Conservation (phyloP, 1,140 invertebrate species). For the Ooceraea biroi region DNA sequence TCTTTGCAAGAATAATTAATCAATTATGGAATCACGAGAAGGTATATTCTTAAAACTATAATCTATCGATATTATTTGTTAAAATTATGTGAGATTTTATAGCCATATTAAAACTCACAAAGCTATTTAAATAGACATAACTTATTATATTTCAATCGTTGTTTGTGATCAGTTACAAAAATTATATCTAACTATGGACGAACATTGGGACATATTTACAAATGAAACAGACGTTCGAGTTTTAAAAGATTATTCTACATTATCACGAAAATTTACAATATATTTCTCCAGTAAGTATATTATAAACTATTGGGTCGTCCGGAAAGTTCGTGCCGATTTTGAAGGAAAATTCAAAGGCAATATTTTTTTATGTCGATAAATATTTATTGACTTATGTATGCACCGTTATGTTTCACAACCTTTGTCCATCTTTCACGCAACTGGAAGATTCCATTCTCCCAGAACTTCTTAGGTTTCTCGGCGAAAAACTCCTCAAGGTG, state of each 20-base stretch:
- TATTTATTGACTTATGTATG: no score
- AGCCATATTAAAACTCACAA: not conserved
- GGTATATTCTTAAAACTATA: not conserved
- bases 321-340: no score
- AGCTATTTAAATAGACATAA: not conserved
- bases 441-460: no score
- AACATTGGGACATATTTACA: slow-evolving; percentile 44
- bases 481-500: no score
- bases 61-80: not conserved
- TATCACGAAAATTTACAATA: slow-evolving; percentile 27
- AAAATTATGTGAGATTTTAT: not conserved
- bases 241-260: slow-evolving; percentile 5
- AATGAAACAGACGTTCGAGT: slow-evolving; percentile 14
- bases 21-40: not conserved
- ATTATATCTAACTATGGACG: slow-evolving; percentile 18
- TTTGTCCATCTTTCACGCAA: no score
- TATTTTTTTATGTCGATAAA: no score
- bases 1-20: not conserved
- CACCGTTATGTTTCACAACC: no score
- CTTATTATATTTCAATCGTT: slow-evolving; percentile 6
- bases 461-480: no score
- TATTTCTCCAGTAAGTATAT: slow-evolving; percentile 21
- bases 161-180: slow-evolving; percentile 19
- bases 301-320: not conserved
- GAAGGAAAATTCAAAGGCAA: no score